Base-by-base conservation (phyloP, 2,888 invertebrate species). In the Macaria liturata region DNA sequence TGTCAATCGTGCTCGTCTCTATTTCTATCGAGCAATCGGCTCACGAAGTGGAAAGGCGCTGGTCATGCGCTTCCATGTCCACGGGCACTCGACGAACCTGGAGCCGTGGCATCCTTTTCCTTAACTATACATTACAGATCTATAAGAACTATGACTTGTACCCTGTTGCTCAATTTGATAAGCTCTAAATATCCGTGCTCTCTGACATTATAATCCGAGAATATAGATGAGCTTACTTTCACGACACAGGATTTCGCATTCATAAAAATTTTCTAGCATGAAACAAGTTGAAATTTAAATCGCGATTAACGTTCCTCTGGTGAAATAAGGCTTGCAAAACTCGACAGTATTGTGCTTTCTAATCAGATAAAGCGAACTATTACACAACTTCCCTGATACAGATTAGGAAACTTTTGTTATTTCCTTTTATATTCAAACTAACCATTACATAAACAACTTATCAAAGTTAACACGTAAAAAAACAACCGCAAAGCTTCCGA, bases 1-100 rank as follows among this genome's bases (percentile, higher is more conserved):
- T 81, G 81, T 76, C 80, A 79, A 81, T 84, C 84, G 84, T 86
- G 88, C 80, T 79, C 81, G 77, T 81, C 83, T 83, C 75, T 79
- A 74, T 76, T 82, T 82, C 76, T 85, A 88, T 88, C 85, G 75
- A 75, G 69, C 54, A 78, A 87, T 88, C 83, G 74, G 75, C 71
- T 80, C 89, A 88, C 86, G 88, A 88, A 81, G 73, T 78, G 62
- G 54, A 62, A 66, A 61, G 54, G 57, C 37, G 46, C 59, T 54
- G 54, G 61, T 46, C 60, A 50, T 63, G 59, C 59, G 58, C 61
- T 57, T 60, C 54, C 48, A 60, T 59, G 57, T 56, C 57, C 59
- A 39, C 39, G 48, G 48, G 54, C 32, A 54, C 53, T 50, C 57
- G 56, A 61, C 58, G 58, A 54, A 54, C 58, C 43, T 32, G 48